Conservation (phyloP, 2,888 invertebrate genomes). For the Clistopyga incitator region DNA sequence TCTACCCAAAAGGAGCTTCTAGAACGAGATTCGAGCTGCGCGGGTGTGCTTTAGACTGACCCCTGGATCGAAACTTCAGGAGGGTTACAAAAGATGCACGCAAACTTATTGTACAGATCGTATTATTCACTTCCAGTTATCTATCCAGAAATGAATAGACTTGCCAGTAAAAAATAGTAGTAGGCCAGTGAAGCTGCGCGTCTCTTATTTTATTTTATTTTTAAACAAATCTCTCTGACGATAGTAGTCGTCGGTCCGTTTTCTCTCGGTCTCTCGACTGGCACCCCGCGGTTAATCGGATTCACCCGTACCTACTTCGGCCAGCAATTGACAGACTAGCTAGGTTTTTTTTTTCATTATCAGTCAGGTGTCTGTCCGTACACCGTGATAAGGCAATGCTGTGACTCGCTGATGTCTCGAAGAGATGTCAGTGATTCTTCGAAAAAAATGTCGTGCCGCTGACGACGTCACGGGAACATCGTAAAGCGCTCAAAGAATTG, state of each 20-base stretch:
- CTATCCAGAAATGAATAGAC: conserved; percentile 6
- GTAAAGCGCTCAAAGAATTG: conserved; percentile 27
- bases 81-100: conserved; percentile 14
- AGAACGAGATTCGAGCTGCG: not conserved
- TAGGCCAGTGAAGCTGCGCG: conserved; percentile 60
- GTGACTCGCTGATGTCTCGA: conserved; percentile 76
- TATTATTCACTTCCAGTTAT: conserved; percentile 12
- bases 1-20: not conserved
- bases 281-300: conserved; percentile 40
- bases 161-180: conserved; percentile 46
- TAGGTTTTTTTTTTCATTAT: conserved; percentile 75
- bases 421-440: conserved; percentile 50
- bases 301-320: conserved; percentile 65
- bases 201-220: conserved; percentile 26
- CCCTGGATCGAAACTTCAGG: not conserved
- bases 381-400: conserved; percentile 82
- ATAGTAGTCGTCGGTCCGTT: conserved; percentile 19
- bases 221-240: not conserved
- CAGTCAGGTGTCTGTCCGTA: conserved; percentile 78
- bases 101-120: conserved; percentile 16
- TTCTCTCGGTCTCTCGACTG: conserved; percentile 40
- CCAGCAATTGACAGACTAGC: conserved; percentile 81
- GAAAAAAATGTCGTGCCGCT: conserved; percentile 2
- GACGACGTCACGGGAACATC: conserved; percentile 11
- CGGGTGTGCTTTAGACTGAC: not conserved